Conservation (phyloP, 2,797 vertebrate genomes). For the Saguinus oedipus region DNA sequence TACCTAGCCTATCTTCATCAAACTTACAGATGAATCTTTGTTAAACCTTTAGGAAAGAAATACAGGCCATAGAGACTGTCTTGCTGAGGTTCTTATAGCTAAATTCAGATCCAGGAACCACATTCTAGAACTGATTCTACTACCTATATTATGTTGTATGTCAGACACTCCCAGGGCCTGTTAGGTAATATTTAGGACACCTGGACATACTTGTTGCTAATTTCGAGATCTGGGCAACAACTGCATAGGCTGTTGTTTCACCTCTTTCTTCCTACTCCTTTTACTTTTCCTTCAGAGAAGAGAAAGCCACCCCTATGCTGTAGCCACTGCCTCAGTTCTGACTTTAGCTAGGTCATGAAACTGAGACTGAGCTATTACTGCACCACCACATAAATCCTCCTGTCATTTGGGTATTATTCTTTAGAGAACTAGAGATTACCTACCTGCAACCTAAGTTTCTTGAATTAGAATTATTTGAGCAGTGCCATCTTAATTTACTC, state of each 20-base stretch:
- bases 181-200: background rate
- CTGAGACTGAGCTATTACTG: background rate
- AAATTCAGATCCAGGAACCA: background rate
- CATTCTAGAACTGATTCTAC: background rate
- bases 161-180: background rate
- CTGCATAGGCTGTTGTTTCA: background rate
- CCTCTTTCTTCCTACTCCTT: background rate
- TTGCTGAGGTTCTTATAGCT: background rate
- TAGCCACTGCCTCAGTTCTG: background rate
- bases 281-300: background rate
- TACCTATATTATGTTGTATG: no score
- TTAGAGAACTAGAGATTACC: background rate
- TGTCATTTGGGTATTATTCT: background rate
- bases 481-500: background rate
- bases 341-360: background rate
- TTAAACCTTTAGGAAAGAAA: background rate
- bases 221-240: background rate
- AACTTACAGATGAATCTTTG: background rate
- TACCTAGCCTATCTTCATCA: background rate
- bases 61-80: background rate
- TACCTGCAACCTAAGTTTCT: background rate
- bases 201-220: background rate
- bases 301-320: background rate
- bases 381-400: background rate
- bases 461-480: background rate